Percentiles rank a stretch among this genome's conserved stretches.
Evolutionary conservation across 2,888 invertebrate species (phyloP).

Genomic region (Stenchaetothrips biformis): DNA sequence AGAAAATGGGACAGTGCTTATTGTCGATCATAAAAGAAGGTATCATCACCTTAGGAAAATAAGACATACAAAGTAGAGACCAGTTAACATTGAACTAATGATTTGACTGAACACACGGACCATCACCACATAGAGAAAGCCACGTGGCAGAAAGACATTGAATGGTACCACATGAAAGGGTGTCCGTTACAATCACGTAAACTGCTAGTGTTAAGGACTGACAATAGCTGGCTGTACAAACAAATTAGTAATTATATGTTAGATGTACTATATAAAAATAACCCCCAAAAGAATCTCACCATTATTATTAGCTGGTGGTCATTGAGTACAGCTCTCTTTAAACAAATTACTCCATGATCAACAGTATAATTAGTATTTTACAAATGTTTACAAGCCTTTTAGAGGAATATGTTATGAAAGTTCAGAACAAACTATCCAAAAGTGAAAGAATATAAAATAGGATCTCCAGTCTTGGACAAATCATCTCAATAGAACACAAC

Average conservation of each 20-base stretch:
- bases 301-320: neutral
- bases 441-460: neutral
- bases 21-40: neutral
- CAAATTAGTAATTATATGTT: too few relatives aligned
- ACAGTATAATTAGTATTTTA: neutral
- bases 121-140: neutral
- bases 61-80: neutral
- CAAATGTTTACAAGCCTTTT: neutral
- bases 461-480: neutral
- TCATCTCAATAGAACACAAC: neutral
- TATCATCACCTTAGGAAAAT: neutral
- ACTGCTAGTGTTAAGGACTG: too few relatives aligned
- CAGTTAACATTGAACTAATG: neutral
- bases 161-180: neutral
- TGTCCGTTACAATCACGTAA: too few relatives aligned
- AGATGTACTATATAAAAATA: neutral
- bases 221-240: too few relatives aligned
- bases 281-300: neutral
- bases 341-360: neutral
- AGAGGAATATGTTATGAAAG: neutral
- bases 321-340: neutral
- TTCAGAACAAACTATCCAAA: neutral
- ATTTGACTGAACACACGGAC: neutral
- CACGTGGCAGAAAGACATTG: neutral
- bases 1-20: constrained; percentile 5